Evolutionary conservation across 2,888 invertebrate species (phyloP), one percentile per base, ranked within the genome.

Genomic region (Tipula unca): DNA sequence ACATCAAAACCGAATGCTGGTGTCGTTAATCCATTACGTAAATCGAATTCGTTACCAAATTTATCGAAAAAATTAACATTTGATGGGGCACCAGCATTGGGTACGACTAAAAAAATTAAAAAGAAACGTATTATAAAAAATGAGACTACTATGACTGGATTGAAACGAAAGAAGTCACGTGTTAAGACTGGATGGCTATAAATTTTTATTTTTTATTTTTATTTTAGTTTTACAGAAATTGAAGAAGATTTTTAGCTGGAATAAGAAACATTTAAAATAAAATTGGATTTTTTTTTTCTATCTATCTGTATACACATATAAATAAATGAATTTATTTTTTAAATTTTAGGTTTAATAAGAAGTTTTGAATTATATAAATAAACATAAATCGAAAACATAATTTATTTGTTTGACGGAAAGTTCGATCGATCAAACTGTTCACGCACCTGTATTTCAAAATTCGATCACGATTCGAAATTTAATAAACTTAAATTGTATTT

Each of bases 81-180:
- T 13, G 82, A 29, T 14, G 82, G 82, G 5, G 82, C 29, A 29
- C 29, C 82, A 29, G 29, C 82, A 82, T 29, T 82, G 82, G 82
- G 13, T 82, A 29, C 82, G 4, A 29, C 29, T 13, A 82, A 82
- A 82, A 85, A 85, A 42, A 35, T 85, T 35, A 85, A 85, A 85
- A 85, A 85, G 17, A 85, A 85, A 85, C 85, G 85, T 6, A 48
- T 85, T 85, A 20, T 85, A 14, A 85, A 85, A 85, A 29, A 25
- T 14, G 85, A 85, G 17, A 84, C 84, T 32, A 84, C 82, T 3
- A 82, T 82, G 29, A 29, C 82, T 2, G 82, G 32, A 2, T 32
- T 32, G 6, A 84, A 84, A 84, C 84, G 84, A 32, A 84, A 84
- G 35, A 84, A 84, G 17, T 32, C 29, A 3, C 84, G 84, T 84